Evolutionary conservation across 2,797 vertebrate genomes (phyloP).

Genomic region (Arctocebus calabarensis): DNA sequence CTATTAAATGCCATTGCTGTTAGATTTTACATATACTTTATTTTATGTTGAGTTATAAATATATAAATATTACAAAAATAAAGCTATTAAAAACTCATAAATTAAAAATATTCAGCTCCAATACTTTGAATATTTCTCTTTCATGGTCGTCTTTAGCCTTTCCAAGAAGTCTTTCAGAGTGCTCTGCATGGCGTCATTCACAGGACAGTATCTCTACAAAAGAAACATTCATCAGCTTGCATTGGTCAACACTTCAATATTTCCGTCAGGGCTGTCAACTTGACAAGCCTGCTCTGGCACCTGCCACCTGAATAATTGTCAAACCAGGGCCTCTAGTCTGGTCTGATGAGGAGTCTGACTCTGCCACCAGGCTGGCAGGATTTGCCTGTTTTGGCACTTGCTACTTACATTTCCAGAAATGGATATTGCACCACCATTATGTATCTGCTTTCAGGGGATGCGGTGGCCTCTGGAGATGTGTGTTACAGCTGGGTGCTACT

Average conservation of each 20-base stretch:
- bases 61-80: constrained; percentile 84
- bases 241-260: neutral
- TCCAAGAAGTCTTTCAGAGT: constrained; percentile 72
- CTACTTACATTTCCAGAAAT: neutral
- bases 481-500: neutral
- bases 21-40: constrained; percentile 83
- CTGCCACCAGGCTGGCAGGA: neutral
- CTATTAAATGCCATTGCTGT: neutral
- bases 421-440: neutral
- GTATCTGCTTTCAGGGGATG: neutral
- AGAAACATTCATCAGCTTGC: constrained; percentile 40
- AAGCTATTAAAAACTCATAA: constrained; percentile 75
- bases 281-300: neutral
- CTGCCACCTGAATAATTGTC: neutral
- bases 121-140: constrained; percentile 1
- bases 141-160: constrained; percentile 56
- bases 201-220: constrained; percentile 62
- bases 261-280: neutral
- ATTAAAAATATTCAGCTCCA: constrained; percentile 42
- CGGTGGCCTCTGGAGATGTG: neutral
- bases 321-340: neutral
- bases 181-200: constrained; percentile 35
- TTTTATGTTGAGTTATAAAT: constrained; percentile 87
- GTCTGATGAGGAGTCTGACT: neutral
- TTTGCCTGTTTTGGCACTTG: neutral